Conservation (phyloP, 2,113 vertebrate species). For the Fregetta grallaria region DNA sequence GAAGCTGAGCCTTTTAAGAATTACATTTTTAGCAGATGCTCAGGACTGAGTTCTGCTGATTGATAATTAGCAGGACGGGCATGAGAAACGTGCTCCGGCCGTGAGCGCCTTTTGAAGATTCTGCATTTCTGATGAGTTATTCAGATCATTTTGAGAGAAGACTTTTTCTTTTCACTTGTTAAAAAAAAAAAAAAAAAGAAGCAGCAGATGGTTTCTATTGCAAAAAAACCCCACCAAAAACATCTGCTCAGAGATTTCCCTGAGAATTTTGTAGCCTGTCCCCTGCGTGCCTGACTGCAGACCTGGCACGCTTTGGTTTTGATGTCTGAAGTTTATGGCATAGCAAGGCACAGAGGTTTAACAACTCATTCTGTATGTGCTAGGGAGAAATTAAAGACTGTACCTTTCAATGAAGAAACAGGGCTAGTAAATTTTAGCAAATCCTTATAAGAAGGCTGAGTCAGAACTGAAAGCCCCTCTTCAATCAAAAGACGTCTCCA, state of each 20-base stretch:
- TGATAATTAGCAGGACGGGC: background rate
- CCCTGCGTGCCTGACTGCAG: background rate
- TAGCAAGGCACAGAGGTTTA: background rate
- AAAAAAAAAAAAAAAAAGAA: background rate
- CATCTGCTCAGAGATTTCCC: background rate
- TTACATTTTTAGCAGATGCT: background rate
- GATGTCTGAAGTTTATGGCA: background rate
- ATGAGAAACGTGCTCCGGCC: background rate
- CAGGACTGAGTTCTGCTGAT: background rate
- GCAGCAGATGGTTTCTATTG: slow-evolving; percentile 18
- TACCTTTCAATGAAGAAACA: background rate
- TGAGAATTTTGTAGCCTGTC: background rate
- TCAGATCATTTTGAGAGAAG: background rate
- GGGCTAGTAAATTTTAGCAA: background rate
- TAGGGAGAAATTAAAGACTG: background rate
- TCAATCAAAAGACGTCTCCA: slow-evolving; percentile 43
- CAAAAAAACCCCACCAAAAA: background rate
- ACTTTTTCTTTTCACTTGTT: background rate
- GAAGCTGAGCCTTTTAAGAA: background rate
- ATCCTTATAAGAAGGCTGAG: background rate
- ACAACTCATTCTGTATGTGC: background rate
- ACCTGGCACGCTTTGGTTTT: background rate
- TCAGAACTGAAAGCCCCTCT: background rate
- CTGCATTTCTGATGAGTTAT: slow-evolving; percentile 9
- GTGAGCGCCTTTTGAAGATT: background rate